Evolutionary conservation across 1,140 invertebrate genomes (phyloP).

Genomic region (Cotesia vestalis): DNA sequence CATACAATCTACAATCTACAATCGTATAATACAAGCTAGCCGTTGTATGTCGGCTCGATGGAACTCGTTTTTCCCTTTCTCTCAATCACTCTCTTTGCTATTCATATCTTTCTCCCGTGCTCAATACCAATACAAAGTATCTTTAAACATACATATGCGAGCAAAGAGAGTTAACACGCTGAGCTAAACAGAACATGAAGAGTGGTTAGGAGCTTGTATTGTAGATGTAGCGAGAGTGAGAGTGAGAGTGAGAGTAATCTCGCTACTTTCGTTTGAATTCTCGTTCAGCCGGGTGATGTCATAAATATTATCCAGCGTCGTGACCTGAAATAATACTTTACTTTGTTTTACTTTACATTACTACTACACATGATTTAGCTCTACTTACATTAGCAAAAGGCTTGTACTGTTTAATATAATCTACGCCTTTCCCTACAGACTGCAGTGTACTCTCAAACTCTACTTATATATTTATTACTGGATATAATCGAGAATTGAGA

Average conservation of each 20-base stretch:
- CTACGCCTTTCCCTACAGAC: too few relatives aligned
- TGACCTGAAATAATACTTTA: conserved; percentile 49
- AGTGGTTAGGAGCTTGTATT: neutral
- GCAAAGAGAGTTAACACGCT: neutral
- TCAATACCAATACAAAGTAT: neutral
- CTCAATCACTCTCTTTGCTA: conserved; percentile 1
- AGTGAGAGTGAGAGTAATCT: conserved; percentile 60
- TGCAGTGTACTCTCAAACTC: too few relatives aligned
- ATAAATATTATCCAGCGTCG: conserved; percentile 55
- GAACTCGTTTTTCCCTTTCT: conserved; percentile 35
- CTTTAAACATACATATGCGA: too few relatives aligned
- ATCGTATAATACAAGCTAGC: neutral
- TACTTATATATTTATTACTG: too few relatives aligned
- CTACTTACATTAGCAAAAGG: conserved; percentile 46
- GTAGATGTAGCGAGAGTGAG: conserved; percentile 49
- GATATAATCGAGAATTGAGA: too few relatives aligned
- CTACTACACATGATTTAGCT: conserved; percentile 12
- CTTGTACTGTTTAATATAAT: conserved; percentile 5
- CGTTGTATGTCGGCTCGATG: conserved; percentile 25
- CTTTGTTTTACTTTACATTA: too few relatives aligned
- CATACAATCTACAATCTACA: neutral
- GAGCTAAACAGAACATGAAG: neutral
- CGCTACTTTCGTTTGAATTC: conserved; percentile 57
- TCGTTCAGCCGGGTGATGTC: conserved; percentile 55
- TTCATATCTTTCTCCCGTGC: neutral